phyloP scores from a whole-genome alignment of 2,113 vertebrate genomes.

The Sebastes fasciatus region DNA sequence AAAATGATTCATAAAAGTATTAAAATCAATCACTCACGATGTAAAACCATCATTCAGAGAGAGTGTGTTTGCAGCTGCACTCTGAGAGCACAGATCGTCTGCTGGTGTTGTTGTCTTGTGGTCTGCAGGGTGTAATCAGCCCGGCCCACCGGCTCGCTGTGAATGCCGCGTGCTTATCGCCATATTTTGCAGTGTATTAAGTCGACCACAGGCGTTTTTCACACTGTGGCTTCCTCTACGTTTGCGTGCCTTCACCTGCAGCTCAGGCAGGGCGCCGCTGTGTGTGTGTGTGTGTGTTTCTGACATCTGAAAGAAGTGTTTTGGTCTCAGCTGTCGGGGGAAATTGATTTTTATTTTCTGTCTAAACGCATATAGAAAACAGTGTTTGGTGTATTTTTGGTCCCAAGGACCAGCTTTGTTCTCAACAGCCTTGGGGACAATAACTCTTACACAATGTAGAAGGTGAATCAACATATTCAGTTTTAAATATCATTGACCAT shows the following conservation, averaged over 20 bases:
- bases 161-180: slow-evolving; percentile 65
- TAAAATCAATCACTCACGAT: neutral
- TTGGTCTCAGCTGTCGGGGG: neutral
- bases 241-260: slow-evolving; percentile 80
- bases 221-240: slow-evolving; percentile 83
- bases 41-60: neutral
- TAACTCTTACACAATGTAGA: too few species aligned
- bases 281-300: neutral
- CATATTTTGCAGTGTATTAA: slow-evolving; percentile 58
- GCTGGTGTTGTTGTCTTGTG: slow-evolving; percentile 44
- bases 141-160: slow-evolving; percentile 44
- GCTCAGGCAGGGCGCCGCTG: neutral
- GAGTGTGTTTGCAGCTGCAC: slow-evolving; percentile 6
- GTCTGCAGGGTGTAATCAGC: slow-evolving; percentile 55
- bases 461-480: too few species aligned
- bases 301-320: neutral
- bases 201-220: slow-evolving; percentile 62
- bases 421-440: neutral
- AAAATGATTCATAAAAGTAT: neutral
- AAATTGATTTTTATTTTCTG: neutral
- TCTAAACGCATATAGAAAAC: neutral
- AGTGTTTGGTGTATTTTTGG: neutral
- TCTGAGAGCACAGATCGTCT: neutral
- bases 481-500: too few species aligned
- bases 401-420: neutral